These are phyloP conservation scores for Patiria pectinifera DNA, from an alignment of 53 echinoderm and acorn worm genomes.

Conservation along the genomic window DNA sequence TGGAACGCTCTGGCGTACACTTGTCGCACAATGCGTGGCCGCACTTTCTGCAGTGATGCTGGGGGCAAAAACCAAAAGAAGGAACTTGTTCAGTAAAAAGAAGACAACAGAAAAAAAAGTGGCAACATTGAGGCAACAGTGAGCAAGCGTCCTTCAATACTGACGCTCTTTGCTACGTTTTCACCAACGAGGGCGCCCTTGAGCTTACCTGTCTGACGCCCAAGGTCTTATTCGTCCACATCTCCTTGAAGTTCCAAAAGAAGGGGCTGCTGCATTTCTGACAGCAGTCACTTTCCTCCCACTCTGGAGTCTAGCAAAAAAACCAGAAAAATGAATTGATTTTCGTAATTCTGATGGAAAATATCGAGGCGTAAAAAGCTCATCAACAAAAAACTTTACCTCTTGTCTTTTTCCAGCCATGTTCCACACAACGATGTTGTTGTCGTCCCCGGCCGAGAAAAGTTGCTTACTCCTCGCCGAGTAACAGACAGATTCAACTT, in stretches of 20 bases:
- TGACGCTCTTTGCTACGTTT: no score
- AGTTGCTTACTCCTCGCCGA: conserved; percentile 84
- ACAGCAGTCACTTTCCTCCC: conserved; percentile 92
- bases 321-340: conserved; percentile 2
- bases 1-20: conserved; percentile 80
- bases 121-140: background rate
- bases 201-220: conserved; percentile 69
- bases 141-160: no score
- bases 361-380: background rate
- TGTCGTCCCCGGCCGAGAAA: conserved; percentile 92
- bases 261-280: conserved; percentile 96
- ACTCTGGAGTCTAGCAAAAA: conserved; percentile 85
- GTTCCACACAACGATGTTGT: conserved; percentile 92
- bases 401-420: conserved; percentile 93
- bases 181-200: background rate
- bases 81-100: background rate
- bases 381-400: conserved; percentile 49
- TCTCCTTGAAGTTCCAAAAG: conserved; percentile 99
- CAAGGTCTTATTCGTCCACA: conserved; percentile 95
- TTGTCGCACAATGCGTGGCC: conserved; percentile 92
- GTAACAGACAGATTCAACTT: conserved; percentile 87
- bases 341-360: background rate
- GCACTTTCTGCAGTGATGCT: conserved; percentile 99
- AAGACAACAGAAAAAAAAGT: background rate
- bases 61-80: background rate